Conservation (phyloP, 2,113 vertebrate genomes). For the Corynorhinus townsendii region DNA sequence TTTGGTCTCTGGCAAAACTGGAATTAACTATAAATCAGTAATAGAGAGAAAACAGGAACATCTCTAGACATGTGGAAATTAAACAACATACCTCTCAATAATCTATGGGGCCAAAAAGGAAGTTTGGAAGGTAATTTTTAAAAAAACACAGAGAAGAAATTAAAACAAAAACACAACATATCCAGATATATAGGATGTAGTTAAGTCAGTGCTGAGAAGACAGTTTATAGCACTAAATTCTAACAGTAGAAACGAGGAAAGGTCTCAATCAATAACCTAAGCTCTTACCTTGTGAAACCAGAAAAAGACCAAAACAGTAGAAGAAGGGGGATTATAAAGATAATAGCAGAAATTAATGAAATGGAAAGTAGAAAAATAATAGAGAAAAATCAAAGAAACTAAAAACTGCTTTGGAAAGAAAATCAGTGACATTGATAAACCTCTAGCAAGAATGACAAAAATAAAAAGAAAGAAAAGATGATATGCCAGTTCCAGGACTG, state of each 20-base stretch:
- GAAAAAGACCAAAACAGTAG: background rate
- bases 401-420: background rate
- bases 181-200: background rate
- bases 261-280: background rate
- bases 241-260: background rate
- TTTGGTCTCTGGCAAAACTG: background rate
- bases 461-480: background rate
- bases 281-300: background rate
- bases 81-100: background rate
- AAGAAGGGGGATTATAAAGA: background rate
- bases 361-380: background rate
- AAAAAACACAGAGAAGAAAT: background rate
- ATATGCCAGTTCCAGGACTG: background rate
- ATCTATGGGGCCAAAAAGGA: background rate
- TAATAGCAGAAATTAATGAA: background rate
- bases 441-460: background rate
- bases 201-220: background rate
- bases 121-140: background rate
- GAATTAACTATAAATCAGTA: background rate
- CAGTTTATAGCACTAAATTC: background rate
- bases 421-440: background rate
- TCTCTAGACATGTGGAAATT: background rate
- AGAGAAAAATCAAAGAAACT: background rate
- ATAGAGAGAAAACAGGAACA: background rate
- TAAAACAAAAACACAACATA: background rate